Conservation (phyloP, 2,888 invertebrate species). For the Scaptomyza cyrtandrae region DNA sequence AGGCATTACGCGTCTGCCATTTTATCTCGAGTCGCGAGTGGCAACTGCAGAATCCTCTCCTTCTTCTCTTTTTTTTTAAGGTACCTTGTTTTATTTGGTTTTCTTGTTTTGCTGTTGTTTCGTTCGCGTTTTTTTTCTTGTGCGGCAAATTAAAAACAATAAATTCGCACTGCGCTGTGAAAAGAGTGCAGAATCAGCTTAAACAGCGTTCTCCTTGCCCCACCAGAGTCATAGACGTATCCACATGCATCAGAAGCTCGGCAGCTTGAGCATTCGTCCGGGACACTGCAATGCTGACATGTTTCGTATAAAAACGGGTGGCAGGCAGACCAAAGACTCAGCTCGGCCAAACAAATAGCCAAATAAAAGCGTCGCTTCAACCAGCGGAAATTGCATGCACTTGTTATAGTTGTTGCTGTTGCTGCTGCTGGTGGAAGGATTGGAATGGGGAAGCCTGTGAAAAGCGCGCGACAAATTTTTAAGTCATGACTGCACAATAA, state of each 20-base stretch:
- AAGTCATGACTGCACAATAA: constrained; percentile 80
- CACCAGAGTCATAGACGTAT: constrained; percentile 65
- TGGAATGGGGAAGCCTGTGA: constrained; percentile 23
- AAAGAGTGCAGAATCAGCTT: constrained; percentile 36
- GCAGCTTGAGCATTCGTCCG: constrained; percentile 51
- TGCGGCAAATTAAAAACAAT: constrained; percentile 82
- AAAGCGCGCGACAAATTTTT: constrained; percentile 74
- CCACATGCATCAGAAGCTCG: constrained; percentile 56
- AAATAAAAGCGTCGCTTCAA: constrained; percentile 67
- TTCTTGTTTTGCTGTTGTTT: constrained; percentile 39
- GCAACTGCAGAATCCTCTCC: background rate
- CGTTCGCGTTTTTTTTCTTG: constrained; percentile 42
- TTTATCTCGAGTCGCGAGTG: constrained; percentile 55
- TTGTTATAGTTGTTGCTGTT: constrained; percentile 29
- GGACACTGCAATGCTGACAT: constrained; percentile 42
- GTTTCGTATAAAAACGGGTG: constrained; percentile 30
- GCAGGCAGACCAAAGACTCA: constrained; percentile 30
- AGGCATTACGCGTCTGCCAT: constrained; percentile 70
- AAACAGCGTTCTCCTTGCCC: constrained; percentile 25
- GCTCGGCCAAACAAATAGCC: constrained; percentile 68
- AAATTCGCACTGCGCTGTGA: constrained; percentile 70
- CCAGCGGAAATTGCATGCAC: constrained; percentile 61
- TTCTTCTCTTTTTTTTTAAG: background rate
- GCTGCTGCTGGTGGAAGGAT: constrained; percentile 20
- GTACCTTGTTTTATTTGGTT: constrained; percentile 23